Percentiles rank a stretch among this genome's conserved stretches.
These are phyloP conservation scores for Adelosebastes latens DNA, from an alignment of 2,797 vertebrate species.

Conservation along the genomic window DNA sequence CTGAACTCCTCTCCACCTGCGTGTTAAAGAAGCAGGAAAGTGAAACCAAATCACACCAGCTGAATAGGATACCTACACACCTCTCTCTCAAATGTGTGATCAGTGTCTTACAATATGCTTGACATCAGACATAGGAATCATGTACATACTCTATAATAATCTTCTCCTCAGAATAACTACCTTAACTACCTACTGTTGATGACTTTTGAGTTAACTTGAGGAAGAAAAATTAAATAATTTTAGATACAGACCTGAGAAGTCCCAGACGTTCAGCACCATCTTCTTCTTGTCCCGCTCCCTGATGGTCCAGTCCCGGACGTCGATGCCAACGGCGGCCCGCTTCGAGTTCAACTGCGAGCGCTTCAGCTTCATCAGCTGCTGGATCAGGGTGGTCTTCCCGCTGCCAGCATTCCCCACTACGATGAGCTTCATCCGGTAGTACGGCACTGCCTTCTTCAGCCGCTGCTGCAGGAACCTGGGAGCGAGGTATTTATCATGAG, in stretches of 20 bases:
- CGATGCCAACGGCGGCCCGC: conserved; percentile 80
- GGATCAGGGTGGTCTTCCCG: conserved; percentile 92
- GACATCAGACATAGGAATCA: not conserved
- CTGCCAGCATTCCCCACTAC: conserved; percentile 92
- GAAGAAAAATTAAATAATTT: not conserved
- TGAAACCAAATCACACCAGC: not conserved
- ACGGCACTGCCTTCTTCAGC: conserved; percentile 95
- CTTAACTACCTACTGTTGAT: no score
- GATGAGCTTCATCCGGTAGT: conserved; percentile 95
- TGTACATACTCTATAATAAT: not conserved
- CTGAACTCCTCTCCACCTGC: conserved; percentile 93
- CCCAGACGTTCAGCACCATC: conserved; percentile 94
- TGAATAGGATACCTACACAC: not conserved
- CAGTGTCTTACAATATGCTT: not conserved
- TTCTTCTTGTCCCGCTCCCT: conserved; percentile 87
- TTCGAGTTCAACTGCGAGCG: conserved; percentile 73
- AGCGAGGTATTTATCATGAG: not conserved
- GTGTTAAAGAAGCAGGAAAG: not conserved
- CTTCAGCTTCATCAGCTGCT: conserved; percentile 90
- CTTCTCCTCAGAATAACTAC: not conserved
- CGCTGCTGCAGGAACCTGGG: conserved; percentile 95
- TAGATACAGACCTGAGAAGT: conserved; percentile 89
- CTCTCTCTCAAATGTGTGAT: not conserved
- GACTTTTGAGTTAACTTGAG: not conserved
- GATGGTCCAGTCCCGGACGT: conserved; percentile 91